A percentile compares a stretch with the other conserved stretches of the same genome.
Conservation (phyloP, 1,140 invertebrate species). For the Drosophila micromelanica region DNA sequence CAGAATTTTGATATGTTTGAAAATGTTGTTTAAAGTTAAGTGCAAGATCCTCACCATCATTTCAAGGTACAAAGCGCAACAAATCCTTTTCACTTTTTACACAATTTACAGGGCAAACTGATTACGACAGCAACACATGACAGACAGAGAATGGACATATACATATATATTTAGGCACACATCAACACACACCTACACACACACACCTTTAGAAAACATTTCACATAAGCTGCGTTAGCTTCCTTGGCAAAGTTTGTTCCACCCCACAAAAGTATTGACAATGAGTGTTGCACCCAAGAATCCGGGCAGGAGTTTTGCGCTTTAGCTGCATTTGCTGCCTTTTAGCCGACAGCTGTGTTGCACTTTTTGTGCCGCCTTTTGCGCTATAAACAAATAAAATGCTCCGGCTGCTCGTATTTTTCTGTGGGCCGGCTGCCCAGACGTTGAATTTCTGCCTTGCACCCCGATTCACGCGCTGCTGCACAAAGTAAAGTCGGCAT, state of each 20-base stretch:
- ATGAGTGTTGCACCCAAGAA: slow-evolving; percentile 58
- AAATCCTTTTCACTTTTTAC: slow-evolving; percentile 63
- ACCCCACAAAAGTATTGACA: slow-evolving; percentile 57
- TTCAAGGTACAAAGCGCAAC: slow-evolving; percentile 15
- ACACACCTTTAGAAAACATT: slow-evolving; percentile 9
- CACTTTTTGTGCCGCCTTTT: slow-evolving; percentile 67
- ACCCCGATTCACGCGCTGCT: slow-evolving; percentile 69
- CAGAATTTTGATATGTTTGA: too few species aligned
- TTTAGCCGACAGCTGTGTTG: slow-evolving; percentile 59
- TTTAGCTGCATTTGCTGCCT: slow-evolving; percentile 37
- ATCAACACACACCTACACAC: too few species aligned
- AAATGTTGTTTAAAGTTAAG: too few species aligned
- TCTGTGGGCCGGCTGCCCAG: slow-evolving; percentile 51
- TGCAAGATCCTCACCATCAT: neutral
- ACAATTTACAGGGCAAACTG: slow-evolving; percentile 50
- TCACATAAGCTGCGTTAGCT: slow-evolving; percentile 4
- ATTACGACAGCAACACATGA: slow-evolving; percentile 34
- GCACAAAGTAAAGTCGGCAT: slow-evolving; percentile 80
- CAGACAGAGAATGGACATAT: slow-evolving; percentile 56
- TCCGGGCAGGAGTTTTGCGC: slow-evolving; percentile 22
- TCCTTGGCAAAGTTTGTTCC: slow-evolving; percentile 28
- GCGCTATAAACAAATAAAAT: slow-evolving; percentile 77
- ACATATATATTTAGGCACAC: slow-evolving; percentile 2
- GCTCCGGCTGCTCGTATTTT: slow-evolving; percentile 24
- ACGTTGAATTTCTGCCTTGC: slow-evolving; percentile 67